Percentiles rank a stretch among this genome's conserved stretches.
phyloP scores from a whole-genome alignment of 2,113 vertebrate genomes.

The Propithecus coquereli region DNA sequence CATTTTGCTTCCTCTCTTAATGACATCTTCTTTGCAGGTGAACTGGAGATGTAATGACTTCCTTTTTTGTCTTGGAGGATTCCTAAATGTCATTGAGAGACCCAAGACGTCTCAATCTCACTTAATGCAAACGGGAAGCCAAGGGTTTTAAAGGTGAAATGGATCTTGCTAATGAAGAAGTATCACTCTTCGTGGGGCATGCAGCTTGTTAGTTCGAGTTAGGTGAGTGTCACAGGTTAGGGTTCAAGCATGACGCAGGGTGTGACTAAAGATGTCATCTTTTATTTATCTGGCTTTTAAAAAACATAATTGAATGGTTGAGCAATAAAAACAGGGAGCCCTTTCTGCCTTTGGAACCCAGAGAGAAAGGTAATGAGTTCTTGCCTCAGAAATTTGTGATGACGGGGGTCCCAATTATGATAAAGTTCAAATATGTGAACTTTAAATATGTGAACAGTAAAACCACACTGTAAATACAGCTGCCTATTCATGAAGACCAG shows the following conservation, averaged over 20 bases:
- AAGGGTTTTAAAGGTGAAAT: constrained; percentile 83
- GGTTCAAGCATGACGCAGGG: constrained; percentile 78
- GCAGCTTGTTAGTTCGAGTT: constrained; percentile 80
- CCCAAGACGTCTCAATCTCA: constrained; percentile 84
- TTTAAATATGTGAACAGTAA: constrained; percentile 47
- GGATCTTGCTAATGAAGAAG: constrained; percentile 86
- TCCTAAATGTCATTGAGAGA: constrained; percentile 84
- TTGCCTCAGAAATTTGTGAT: constrained; percentile 5
- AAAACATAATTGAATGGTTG: constrained; percentile 39
- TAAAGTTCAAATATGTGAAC: constrained; percentile 50
- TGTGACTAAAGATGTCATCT: constrained; percentile 81
- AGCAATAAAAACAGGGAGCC: constrained; percentile 63
- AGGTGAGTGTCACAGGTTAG: constrained; percentile 83
- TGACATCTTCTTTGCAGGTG: constrained; percentile 90
- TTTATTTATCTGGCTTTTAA: constrained; percentile 73
- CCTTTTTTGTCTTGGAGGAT: constrained; percentile 79
- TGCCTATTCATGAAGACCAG: neutral
- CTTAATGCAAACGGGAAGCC: constrained; percentile 82
- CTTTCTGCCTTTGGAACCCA: constrained; percentile 52
- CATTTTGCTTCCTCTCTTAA: constrained; percentile 90
- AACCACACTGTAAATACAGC: neutral
- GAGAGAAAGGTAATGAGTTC: constrained; percentile 44
- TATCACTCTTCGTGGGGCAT: constrained; percentile 76
- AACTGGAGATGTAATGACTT: constrained; percentile 87
- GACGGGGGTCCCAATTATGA: constrained; percentile 3